phyloP scores from a whole-genome alignment of 2,888 invertebrate species.

The Drosophila multiciliata region DNA sequence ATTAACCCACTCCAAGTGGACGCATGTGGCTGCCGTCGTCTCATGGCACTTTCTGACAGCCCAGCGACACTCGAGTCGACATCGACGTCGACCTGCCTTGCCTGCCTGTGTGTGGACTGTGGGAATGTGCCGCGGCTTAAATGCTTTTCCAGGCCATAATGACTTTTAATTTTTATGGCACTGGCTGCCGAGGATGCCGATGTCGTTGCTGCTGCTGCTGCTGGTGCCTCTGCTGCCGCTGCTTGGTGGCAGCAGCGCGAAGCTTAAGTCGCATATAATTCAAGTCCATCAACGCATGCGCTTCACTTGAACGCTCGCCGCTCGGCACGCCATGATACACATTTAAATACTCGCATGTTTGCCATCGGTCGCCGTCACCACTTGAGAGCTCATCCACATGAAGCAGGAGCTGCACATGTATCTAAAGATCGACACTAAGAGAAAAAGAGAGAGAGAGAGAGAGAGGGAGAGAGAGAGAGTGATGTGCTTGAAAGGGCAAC shows the following conservation, averaged over 20 bases:
- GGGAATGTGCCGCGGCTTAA: constrained; percentile 71
- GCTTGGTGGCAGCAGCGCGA: constrained; percentile 50
- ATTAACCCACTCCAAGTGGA: constrained; percentile 84
- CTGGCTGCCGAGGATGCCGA: constrained; percentile 76
- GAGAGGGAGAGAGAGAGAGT: not conserved
- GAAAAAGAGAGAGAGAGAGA: constrained; percentile 10
- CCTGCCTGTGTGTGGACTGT: constrained; percentile 73
- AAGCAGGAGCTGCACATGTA: constrained; percentile 32
- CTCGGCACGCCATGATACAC: constrained; percentile 75
- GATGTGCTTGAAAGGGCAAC: constrained; percentile 65
- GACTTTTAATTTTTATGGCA: constrained; percentile 82
- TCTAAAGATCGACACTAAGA: constrained; percentile 30
- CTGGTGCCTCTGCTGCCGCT: constrained; percentile 11
- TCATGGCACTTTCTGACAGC: constrained; percentile 78
- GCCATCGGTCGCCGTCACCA: constrained; percentile 63
- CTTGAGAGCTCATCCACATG: constrained; percentile 67
- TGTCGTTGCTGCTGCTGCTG: constrained; percentile 3
- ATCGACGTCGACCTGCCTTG: constrained; percentile 36
- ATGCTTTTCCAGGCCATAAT: constrained; percentile 81
- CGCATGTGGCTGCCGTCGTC: constrained; percentile 78
- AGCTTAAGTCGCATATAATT: constrained; percentile 82
- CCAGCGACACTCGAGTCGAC: constrained; percentile 72
- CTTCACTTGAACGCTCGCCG: constrained; percentile 66
- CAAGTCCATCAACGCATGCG: constrained; percentile 82
- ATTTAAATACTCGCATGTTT: constrained; percentile 76